Evolutionary conservation across 2,113 vertebrate species (phyloP), one percentile per base, ranked within the genome.

Genomic region (Sturnira hondurensis): DNA sequence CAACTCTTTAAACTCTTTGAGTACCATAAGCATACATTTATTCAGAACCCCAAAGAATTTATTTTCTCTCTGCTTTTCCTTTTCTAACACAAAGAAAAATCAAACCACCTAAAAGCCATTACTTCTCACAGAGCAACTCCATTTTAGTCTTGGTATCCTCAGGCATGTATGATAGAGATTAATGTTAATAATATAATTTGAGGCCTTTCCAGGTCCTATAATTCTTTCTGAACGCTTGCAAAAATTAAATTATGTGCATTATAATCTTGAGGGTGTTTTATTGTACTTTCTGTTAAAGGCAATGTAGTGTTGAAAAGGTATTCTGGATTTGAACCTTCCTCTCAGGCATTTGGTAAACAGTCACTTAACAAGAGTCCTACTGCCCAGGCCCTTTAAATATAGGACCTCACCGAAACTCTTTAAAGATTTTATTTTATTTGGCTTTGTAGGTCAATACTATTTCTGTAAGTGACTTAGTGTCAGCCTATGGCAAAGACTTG

Each of bases 11-110:
- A 86, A 76, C 33, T 81, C 38, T 41, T 89, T 1, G 9, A 76
- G 26, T 33, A 45, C 22, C 31, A 43, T 90, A 83, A 90, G 14
- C 67, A 68, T 86, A 54, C 41, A 17, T 92, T 89, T 94, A 80
- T 74, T 68, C 50, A 95, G 16, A 95, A 83, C 11, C 22, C 15
- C 38, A 78, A 92, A 80, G 84, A 41, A 94, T 91, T 89, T 88
- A 61, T 88, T 95, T 96, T 86, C 76, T 54, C 16, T 84, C 43
- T 50, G 20, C 14, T 36, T 87, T 45, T 80, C 17, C 65, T 92
- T 89, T 89, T 41, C 74, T 3, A 71, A 86, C 31, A 95, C 24
- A 80, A n/a, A 85, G 14, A 71, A 84, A 87, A 88, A 74, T 45
- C 80, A 47, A 91, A 89, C 54, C 45, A 33, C 20, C 43, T 88